A percentile compares a stretch with the other conserved stretches of the same genome.
phyloP scores from a whole-genome alignment of 2,797 vertebrate species.

The Dryobates pubescens region DNA sequence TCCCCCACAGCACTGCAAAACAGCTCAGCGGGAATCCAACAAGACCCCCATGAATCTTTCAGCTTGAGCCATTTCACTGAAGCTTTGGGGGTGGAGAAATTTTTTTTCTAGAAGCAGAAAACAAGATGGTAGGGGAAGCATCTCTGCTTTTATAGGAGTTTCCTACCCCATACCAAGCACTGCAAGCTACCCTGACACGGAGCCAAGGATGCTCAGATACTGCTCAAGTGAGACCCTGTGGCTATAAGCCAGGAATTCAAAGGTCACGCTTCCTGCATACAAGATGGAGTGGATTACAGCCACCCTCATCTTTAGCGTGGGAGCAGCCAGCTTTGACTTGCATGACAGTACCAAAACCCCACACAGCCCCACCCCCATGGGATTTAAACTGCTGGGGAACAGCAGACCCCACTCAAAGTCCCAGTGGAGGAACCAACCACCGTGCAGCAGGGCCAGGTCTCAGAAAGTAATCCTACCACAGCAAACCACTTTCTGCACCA shows the following conservation, averaged over 20 bases:
- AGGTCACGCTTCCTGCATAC: conserved; percentile 30
- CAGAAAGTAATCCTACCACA: neutral
- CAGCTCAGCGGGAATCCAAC: conserved; percentile 4
- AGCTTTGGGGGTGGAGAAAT: neutral
- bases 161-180: neutral
- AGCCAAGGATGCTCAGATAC: conserved; percentile 57
- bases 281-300: conserved; percentile 37
- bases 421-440: neutral
- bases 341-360: neutral
- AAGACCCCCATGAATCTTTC: neutral
- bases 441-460: neutral
- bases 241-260: conserved; percentile 56
- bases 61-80: neutral
- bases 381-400: neutral
- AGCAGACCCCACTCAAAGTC: neutral
- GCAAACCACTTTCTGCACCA: neutral
- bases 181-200: conserved; percentile 7
- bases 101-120: neutral
- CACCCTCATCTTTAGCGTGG: neutral
- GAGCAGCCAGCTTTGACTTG: conserved; percentile 13
- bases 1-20: neutral
- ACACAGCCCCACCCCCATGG: neutral
- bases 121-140: neutral
- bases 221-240: conserved; percentile 37
- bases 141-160: conserved; percentile 2